Evolutionary conservation across 2,113 vertebrate species (phyloP), one percentile per base, ranked within the genome.

Genomic region (Laterallus jamaicensis): DNA sequence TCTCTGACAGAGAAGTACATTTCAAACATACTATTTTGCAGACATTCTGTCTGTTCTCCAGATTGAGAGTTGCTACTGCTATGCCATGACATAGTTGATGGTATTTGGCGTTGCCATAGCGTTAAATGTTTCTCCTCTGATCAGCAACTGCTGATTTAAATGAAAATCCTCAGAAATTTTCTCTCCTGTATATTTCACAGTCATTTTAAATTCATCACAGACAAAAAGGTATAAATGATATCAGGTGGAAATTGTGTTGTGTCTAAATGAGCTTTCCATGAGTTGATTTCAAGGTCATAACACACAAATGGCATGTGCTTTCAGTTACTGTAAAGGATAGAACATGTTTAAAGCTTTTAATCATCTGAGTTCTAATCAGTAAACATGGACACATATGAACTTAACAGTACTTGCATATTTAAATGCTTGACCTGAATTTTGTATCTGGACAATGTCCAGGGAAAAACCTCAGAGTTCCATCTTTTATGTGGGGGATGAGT

Each of bases 131-230:
- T 91, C 77, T 96, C 89, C 73, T 75, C 89, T 92, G 94, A 96
- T 95, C 89, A 96, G 91, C 73, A 84, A 71, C 69, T 73, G 91
- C 77, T 93, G 89, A 95, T 92, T 93, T 91, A 87, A 93, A 96
- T 79, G 39, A 91, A 95, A 89, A 69, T 91, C 89, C 94, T 92
- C 64, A 95, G 69, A 89, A 62, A 50, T 89, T 89, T 89, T 93
- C 69, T 87, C 77, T 54, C 24, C 88, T 82, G 56, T 68, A 11
- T 68, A 69, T 82, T 91, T 91, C 74, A 90, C 42, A 89, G 86
- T 81, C 40, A 77, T 92, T 90, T 93, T 63, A 71, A 89, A 84
- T 87, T 74, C 58, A 73, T 75, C 70, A 17, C 21, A 89, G 91
- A 92, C 69, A 93, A 79, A 95, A 90, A 92, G 67, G 58, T 88